Base-by-base conservation (phyloP, 2,888 invertebrate species). In the Drosophila falleni region DNA sequence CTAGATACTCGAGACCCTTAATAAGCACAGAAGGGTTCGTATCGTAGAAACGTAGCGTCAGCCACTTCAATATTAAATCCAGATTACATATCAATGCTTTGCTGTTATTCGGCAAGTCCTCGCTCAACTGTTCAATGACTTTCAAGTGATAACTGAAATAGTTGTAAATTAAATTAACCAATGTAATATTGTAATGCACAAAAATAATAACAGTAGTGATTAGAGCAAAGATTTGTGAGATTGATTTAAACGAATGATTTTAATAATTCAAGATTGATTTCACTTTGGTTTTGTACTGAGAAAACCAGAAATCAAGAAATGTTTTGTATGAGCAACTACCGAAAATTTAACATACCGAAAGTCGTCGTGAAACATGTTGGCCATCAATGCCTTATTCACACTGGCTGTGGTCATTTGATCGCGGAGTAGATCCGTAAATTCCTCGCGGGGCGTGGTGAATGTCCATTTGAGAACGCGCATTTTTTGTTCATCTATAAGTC, bases 1-100 rank as follows among this genome's bases (percentile, higher is more conserved):
- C 95, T 11, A 99, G 93, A 93, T 98, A 99, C 91, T 99, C 99
- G 82, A 99, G 93, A n/a, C 97, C 98, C 93, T 98, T 98, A 83
- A 99, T 94, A 69, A 99, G 94, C 39, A 99, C 99, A 15, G 98
- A 98, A 10, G 99, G 99, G 94, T 99, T 99, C 26, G 99, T 99
- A 93, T 99, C 99, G 90, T 98, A 99, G 93, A 99, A 99, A 69
- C 99, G 94, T 50, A 99, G 93, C 0, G 99, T 98, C 82, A 98
- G 92, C 99, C 99, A 99, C 92, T 98, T 98, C 49, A 99, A 94
- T 61, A 99, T 96, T 71, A 99, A 93, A 94, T 99, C 99, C 71
- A 98, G 94, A 93, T 99, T 99, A 19, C 96, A 95, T 78, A 97
- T 95, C 44, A 98, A 94, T 0, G 97, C 96, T 82, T 95, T 95